Percentiles rank a stretch among this genome's conserved stretches.
These are phyloP conservation scores for Temnothorax ravouxi DNA, from an alignment of 2,888 invertebrate genomes.

Conservation along the genomic window DNA sequence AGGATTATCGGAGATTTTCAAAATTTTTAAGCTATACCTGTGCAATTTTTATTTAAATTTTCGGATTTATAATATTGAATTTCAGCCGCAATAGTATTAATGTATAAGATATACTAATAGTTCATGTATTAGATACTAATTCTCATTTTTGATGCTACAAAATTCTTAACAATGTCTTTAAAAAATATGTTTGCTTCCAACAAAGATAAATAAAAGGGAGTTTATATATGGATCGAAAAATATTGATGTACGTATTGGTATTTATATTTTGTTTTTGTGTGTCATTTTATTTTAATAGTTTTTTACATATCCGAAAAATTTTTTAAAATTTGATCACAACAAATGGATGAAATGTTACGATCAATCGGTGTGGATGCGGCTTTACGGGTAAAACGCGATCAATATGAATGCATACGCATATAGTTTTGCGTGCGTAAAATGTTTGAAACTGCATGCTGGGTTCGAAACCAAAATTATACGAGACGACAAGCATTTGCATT, in stretches of 20 bases:
- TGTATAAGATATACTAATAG: background rate
- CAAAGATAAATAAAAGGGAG: background rate
- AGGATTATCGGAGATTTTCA: background rate
- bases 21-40: background rate
- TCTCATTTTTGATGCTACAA: background rate
- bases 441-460: slow-evolving; percentile 11
- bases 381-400: slow-evolving; percentile 35
- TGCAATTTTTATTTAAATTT: background rate
- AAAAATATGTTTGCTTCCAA: background rate
- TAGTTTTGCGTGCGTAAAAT: slow-evolving; percentile 36
- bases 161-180: background rate
- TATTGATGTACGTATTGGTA: background rate
- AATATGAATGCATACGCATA: slow-evolving; percentile 33
- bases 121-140: background rate
- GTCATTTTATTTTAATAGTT: background rate
- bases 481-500: slow-evolving; percentile 27
- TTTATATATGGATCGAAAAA: background rate
- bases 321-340: slow-evolving; percentile 21
- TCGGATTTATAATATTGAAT: background rate
- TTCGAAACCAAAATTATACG: slow-evolving; percentile 25
- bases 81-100: too few species aligned
- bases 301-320: slow-evolving; percentile 3
- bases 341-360: background rate
- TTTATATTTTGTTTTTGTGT: background rate
- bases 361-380: slow-evolving; percentile 37